Conservation (phyloP, 2,113 vertebrate genomes). For the Zosterops borbonicus region DNA sequence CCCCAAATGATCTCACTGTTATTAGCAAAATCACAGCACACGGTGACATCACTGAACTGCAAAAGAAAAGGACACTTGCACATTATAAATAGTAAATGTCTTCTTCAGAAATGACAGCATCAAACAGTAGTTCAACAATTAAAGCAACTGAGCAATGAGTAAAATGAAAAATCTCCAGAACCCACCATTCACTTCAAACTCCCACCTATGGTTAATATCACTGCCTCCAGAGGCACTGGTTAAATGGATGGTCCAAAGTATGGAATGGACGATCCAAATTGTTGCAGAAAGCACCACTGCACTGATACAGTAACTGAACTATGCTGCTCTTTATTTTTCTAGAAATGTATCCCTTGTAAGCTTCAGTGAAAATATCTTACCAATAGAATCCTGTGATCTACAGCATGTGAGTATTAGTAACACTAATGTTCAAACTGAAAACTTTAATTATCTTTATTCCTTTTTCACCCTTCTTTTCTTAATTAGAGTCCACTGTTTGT, state of each 20-base stretch:
- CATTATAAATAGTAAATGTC: background rate
- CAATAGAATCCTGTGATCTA: background rate
- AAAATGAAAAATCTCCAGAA: background rate
- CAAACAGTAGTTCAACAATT: background rate
- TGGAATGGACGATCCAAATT: background rate
- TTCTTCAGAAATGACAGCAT: background rate
- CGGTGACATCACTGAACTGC: background rate
- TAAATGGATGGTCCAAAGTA: background rate
- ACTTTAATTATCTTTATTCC: background rate
- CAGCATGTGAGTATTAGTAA: background rate
- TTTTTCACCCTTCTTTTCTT: background rate
- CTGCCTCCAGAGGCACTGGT: background rate
- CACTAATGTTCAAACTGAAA: background rate
- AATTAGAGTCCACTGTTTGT: background rate
- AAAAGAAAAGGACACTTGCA: background rate
- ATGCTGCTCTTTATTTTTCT: background rate
- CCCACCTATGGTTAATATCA: background rate
- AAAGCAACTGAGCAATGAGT: background rate
- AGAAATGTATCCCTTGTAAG: background rate
- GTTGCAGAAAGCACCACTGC: background rate
- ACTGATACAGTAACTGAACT: background rate
- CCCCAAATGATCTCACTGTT: background rate
- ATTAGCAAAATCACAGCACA: background rate
- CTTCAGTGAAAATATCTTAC: background rate
- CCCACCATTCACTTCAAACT: background rate